Conservation (phyloP, 2,888 invertebrate species). For the Latrodectus hesperus region DNA sequence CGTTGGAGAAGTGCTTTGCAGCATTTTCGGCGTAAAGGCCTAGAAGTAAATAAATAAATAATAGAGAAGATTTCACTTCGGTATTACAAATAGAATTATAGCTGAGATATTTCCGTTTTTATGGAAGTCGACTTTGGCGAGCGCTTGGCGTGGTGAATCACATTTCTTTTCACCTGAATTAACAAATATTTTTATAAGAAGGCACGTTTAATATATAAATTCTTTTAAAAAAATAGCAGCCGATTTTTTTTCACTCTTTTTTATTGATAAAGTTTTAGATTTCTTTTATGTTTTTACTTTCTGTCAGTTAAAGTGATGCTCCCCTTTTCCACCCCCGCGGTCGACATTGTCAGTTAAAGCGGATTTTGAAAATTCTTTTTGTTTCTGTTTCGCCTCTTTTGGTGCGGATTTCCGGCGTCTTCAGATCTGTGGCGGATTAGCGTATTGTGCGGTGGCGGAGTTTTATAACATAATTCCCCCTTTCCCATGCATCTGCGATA, state of each 20-base stretch:
- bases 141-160: constrained; percentile 11
- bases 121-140: constrained; percentile 17
- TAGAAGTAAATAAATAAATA: constrained; percentile 6
- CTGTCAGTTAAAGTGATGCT: constrained; percentile 19
- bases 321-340: background rate
- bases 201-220: constrained; percentile 27
- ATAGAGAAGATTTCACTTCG: constrained; percentile 24
- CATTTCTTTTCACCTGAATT: constrained; percentile 30
- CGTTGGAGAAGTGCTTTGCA: background rate
- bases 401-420: constrained; percentile 38
- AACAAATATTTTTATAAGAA: constrained; percentile 48
- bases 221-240: constrained; percentile 10
- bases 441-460: constrained; percentile 52
- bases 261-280: constrained; percentile 16
- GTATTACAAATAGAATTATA: constrained; percentile 46
- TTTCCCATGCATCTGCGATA: no score
- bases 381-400: constrained; percentile 33
- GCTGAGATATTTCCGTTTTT: constrained; percentile 7
- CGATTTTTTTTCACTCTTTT: background rate
- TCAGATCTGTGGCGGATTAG: constrained; percentile 51
- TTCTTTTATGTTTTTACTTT: constrained; percentile 29
- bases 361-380: constrained; percentile 36
- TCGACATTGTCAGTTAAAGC: constrained; percentile 2
- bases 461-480: constrained; percentile 38
- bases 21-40: background rate